Percentiles rank a stretch among this genome's conserved stretches.
Conservation (phyloP, 2,797 vertebrate genomes). For the Ptychobarbus kaznakovi region DNA sequence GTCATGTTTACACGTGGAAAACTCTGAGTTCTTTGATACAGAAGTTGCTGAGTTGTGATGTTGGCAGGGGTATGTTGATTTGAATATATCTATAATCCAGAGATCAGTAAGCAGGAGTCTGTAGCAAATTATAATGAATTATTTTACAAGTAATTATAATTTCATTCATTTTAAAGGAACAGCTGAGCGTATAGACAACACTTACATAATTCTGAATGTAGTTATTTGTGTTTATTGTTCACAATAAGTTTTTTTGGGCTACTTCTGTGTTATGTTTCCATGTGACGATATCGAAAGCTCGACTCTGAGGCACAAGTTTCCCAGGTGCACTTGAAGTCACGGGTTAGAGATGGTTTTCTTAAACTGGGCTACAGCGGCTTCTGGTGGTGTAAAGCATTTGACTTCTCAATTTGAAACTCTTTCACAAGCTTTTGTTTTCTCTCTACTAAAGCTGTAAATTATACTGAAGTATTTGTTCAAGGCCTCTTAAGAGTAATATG, state of each 20-base stretch:
- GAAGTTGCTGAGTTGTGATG: not conserved
- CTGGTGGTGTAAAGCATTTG: not conserved
- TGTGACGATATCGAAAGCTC: not conserved
- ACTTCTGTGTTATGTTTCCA: not conserved
- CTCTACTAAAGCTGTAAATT: not conserved
- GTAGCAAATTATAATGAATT: not conserved
- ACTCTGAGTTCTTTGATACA: not conserved
- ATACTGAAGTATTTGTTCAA: not conserved
- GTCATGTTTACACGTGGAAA: not conserved
- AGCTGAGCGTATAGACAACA: not conserved
- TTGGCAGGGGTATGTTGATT: not conserved
- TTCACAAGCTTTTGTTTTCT: not conserved
- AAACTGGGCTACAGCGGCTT: not conserved
- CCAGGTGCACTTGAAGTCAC: not conserved
- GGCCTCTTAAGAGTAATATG: not conserved
- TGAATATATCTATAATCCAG: not conserved
- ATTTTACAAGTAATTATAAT: not conserved
- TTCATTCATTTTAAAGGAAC: not conserved
- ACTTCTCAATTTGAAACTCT: not conserved
- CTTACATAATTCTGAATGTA: not conserved
- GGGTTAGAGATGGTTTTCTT: not conserved
- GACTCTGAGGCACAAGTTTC: not conserved
- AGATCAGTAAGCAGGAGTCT: not conserved
- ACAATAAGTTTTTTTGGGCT: not conserved
- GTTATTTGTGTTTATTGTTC: not conserved